Conservation (phyloP, 2,113 vertebrate genomes). For the Hassar affinis region DNA sequence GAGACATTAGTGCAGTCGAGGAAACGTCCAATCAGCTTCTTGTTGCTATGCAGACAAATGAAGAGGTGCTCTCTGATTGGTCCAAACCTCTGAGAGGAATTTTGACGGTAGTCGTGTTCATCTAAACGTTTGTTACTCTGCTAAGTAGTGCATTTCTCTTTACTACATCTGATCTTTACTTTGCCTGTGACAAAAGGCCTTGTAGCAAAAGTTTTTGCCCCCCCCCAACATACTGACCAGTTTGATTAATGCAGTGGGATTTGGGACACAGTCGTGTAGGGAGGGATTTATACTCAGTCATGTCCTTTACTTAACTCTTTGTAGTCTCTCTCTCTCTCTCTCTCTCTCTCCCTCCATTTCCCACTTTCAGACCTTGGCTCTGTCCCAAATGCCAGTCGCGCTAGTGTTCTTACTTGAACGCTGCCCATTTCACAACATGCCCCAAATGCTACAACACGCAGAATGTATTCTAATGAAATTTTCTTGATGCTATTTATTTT, state of each 20-base stretch:
- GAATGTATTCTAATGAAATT: not conserved
- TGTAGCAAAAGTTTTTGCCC: not conserved
- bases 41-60: not conserved
- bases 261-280: not conserved
- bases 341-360: not conserved
- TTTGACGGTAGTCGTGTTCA: not conserved
- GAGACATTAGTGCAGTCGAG: not conserved
- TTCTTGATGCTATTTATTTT: not conserved
- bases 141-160: not conserved
- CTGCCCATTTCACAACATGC: not conserved
- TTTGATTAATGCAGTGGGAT: not conserved
- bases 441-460: not conserved
- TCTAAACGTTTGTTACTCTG: not conserved
- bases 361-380: not conserved
- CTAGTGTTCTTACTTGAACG: not conserved
- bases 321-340: not conserved
- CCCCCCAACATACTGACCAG: no score
- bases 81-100: not conserved
- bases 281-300: not conserved
- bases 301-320: not conserved
- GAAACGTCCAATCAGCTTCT: not conserved
- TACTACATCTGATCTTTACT: not conserved
- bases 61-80: conserved; percentile 7
- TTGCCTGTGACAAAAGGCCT: not conserved
- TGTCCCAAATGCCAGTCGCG: not conserved